Evolutionary conservation across 2,113 vertebrate genomes (phyloP).

Genomic region (Phaethornis superciliosus): DNA sequence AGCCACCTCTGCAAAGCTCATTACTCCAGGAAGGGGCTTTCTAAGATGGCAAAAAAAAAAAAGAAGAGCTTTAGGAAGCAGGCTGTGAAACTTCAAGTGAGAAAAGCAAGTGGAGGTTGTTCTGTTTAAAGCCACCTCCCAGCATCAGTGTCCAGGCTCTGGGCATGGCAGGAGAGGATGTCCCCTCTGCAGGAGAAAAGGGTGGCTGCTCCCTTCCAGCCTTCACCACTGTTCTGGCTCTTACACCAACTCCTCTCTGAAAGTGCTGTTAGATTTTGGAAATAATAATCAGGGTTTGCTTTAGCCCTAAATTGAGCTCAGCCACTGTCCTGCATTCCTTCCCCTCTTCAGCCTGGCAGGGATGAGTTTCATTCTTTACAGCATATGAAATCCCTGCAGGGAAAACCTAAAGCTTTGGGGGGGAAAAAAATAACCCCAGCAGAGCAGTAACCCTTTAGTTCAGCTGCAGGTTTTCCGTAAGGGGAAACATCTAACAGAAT

Average conservation of each 20-base stretch:
- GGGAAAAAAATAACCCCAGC: background rate
- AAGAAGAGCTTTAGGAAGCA: background rate
- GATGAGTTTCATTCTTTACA: background rate
- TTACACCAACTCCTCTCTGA: background rate
- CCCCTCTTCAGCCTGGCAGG: background rate
- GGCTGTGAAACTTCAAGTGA: background rate
- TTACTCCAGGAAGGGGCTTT: background rate
- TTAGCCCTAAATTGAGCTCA: background rate
- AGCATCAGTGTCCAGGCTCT: too few species aligned
- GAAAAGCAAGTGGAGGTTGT: background rate
- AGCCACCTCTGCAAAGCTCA: background rate
- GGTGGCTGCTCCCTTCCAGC: background rate
- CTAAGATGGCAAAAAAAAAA: background rate
- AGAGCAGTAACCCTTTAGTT: background rate
- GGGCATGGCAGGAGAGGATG: background rate
- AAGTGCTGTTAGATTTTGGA: background rate
- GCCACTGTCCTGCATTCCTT: fast-evolving
- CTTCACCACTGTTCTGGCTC: background rate
- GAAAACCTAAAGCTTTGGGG: background rate
- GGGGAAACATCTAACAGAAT: background rate
- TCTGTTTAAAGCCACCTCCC: background rate
- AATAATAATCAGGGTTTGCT: background rate
- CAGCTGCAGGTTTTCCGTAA: background rate
- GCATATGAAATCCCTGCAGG: background rate
- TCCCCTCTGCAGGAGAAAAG: background rate